Evolutionary conservation across 2,888 invertebrate species (phyloP).

Genomic region (Chydorus sphaericus): DNA sequence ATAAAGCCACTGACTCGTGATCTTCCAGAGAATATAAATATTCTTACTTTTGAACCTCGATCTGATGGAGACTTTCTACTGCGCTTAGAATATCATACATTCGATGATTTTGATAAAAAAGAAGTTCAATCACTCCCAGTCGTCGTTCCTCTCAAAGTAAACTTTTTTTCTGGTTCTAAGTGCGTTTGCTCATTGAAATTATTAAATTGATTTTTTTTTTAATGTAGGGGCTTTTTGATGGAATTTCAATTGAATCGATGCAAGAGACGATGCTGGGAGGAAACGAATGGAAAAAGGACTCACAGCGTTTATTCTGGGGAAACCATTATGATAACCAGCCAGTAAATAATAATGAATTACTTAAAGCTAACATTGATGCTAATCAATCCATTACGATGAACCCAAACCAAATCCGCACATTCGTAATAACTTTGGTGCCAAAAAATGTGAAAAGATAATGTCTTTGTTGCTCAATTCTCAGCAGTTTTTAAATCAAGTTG

Average conservation of each 20-base stretch:
- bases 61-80: constrained; percentile 43
- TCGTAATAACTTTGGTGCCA: too few relatives aligned
- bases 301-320: not conserved
- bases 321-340: too few relatives aligned
- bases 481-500: too few relatives aligned
- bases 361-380: too few relatives aligned
- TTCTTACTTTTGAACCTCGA: constrained; percentile 69
- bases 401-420: too few relatives aligned
- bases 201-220: not conserved
- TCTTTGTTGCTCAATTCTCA: too few relatives aligned
- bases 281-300: not conserved
- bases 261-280: not conserved
- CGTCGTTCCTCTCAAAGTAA: not conserved
- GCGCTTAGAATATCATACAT: constrained; percentile 56
- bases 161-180: too few relatives aligned
- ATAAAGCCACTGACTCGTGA: constrained; percentile 37
- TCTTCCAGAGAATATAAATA: constrained; percentile 52
- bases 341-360: too few relatives aligned
- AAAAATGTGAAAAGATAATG: too few relatives aligned
- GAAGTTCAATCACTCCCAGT: not conserved
- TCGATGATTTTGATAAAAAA: constrained; percentile 33
- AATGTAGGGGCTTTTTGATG: not conserved
- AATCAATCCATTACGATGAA: too few relatives aligned
- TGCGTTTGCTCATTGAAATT: not conserved
- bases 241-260: not conserved